phyloP scores from a whole-genome alignment of 2,113 vertebrate genomes.

The Heterotilapia buettikoferi region DNA sequence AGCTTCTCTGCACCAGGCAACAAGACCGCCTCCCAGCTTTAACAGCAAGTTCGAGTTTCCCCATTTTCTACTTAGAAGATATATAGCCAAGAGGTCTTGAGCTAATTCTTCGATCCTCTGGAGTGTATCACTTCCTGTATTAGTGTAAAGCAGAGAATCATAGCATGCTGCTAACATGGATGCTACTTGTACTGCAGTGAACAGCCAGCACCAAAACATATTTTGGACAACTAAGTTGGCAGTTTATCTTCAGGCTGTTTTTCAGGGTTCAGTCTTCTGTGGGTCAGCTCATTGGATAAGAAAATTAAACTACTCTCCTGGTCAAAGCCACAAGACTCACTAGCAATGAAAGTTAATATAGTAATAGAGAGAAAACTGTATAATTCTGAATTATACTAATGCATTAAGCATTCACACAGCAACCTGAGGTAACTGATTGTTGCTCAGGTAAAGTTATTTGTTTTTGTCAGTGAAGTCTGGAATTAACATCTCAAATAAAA shows the following conservation, averaged over 20 bases:
- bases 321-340: background rate
- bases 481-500: background rate
- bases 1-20: rapidly evolving
- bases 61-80: background rate
- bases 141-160: background rate
- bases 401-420: background rate
- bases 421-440: background rate
- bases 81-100: rapidly evolving
- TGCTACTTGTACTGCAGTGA: background rate
- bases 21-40: too few species aligned
- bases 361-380: background rate
- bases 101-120: rapidly evolving
- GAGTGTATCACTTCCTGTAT: background rate
- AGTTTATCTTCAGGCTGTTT: background rate
- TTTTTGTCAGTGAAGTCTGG: background rate
- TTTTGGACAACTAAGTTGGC: rapidly evolving
- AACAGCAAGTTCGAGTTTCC: rapidly evolving
- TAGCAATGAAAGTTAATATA: background rate
- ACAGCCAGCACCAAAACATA: background rate
- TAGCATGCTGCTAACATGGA: background rate
- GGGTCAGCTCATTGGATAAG: background rate
- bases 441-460: background rate
- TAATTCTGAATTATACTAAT: background rate
- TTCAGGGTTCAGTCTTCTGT: background rate
- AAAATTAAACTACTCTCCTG: background rate